Base-by-base conservation (phyloP, 2,888 invertebrate species). In the Chymomyza amoena region DNA sequence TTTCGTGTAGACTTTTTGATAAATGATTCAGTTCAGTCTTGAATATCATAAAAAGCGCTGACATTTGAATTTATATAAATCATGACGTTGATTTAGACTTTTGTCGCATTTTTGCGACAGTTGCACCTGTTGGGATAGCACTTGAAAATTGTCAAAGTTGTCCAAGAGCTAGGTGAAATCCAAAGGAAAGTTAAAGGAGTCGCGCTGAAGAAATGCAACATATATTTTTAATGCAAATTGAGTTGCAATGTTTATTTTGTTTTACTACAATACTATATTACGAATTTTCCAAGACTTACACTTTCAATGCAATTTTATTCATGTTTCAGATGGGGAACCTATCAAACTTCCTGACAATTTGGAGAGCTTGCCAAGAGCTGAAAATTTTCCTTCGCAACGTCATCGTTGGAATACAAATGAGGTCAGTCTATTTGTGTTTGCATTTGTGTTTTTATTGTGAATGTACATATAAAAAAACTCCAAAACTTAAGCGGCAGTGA, bases 371-470 rank as follows among this genome's bases (percentile, higher is more conserved):
- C 97, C 97, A 84, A 95, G 97, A 89, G 97, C 98, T 77, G 97
- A 98, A 92, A 97, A 97, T 92, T 98, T 98, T 93, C 97, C 98
- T 79, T 96, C 96, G 86, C 97, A 97, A 92, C 94, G 98, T 91
- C 98, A 98, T 93, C 95, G 98, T 87, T 99, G 99, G 99, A 98
- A 98, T 95, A 98, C 98, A 92, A 98, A 98, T 94, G 98, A 99
- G 96, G 98, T 98, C 91, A 93, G 94, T 90, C 83, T 77, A 68
- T 76, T 73, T 76, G 70, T 75, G 70, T 77, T 78, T 80, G 74
- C 76, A 73, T 67, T 76, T 80, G 81, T 75, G 32, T 32, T 32
- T 32, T 79, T 87, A 87, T 61, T 86, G 82, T 85, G 79, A 86
- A 84, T 85, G 87, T 82, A 86, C 84, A 84, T 79, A 78, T 85